These are phyloP conservation scores for Plagodis pulveraria DNA, from an alignment of 2,888 invertebrate genomes.

Conservation along the genomic window DNA sequence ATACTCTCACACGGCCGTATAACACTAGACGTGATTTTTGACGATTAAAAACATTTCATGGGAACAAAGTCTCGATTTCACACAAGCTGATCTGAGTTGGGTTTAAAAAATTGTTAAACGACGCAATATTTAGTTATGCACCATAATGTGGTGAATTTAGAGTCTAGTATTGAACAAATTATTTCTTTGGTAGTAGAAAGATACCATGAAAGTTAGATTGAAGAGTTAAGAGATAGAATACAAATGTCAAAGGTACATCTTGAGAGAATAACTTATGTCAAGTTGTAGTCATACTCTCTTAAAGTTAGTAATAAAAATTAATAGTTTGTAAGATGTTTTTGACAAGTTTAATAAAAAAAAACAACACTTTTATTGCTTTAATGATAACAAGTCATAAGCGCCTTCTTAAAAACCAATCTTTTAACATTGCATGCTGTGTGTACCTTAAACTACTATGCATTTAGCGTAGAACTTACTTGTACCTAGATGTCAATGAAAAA, in stretches of 20 bases:
- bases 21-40: constrained; percentile 58
- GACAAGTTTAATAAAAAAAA: no score
- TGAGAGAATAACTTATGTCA: not conserved
- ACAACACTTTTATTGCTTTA: no score
- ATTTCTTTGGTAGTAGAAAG: constrained; percentile 25
- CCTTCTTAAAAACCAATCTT: no score
- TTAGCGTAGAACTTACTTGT: no score
- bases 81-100: constrained; percentile 58
- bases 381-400: no score
- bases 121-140: constrained; percentile 55
- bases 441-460: no score
- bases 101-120: constrained; percentile 51
- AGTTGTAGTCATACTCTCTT: not conserved
- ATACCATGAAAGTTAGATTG: constrained; percentile 10
- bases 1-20: constrained; percentile 66
- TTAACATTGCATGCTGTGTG: no score
- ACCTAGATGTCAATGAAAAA: no score
- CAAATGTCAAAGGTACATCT: not conserved
- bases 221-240: not conserved
- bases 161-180: constrained; percentile 33
- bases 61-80: constrained; percentile 66
- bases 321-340: no score
- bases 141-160: constrained; percentile 35
- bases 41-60: constrained; percentile 66
- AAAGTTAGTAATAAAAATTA: no score